Conservation (phyloP, 2,888 invertebrate species). For the Camponotus fellah region DNA sequence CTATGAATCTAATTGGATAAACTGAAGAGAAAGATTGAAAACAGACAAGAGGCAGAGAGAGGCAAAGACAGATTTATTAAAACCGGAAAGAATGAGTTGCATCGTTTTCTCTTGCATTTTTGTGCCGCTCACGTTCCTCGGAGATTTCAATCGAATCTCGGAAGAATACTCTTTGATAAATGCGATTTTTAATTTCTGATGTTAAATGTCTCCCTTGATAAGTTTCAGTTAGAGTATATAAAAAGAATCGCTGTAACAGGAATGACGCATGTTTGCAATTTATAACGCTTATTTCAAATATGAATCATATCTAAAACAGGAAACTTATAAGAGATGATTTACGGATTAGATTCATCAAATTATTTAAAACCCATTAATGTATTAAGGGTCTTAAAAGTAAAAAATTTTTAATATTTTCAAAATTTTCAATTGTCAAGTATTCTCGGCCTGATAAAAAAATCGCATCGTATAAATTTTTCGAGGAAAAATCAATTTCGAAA, state of each 20-base stretch:
- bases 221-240: not conserved
- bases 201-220: not conserved
- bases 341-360: not conserved
- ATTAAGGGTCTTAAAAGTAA: not conserved
- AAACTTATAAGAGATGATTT: no score
- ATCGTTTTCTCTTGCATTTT: constrained; percentile 62
- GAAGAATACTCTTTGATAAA: constrained; percentile 3
- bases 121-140: constrained; percentile 64
- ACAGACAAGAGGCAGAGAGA: constrained; percentile 2
- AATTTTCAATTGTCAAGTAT: not conserved
- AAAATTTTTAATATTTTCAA: not conserved
- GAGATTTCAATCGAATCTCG: not conserved
- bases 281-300: not conserved
- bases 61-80: constrained; percentile 68
- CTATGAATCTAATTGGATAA: constrained; percentile 53
- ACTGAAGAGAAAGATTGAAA: constrained; percentile 38
- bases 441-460: not conserved
- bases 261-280: not conserved
- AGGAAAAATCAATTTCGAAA: constrained; percentile 7
- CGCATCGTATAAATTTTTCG: not conserved
- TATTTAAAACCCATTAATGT: not conserved
- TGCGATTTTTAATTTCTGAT: not conserved
- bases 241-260: not conserved
- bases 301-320: not conserved
- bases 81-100: constrained; percentile 62